Evolutionary conservation across 2,888 invertebrate genomes (phyloP).

Genomic region (Yponomeuta plumbellus): DNA sequence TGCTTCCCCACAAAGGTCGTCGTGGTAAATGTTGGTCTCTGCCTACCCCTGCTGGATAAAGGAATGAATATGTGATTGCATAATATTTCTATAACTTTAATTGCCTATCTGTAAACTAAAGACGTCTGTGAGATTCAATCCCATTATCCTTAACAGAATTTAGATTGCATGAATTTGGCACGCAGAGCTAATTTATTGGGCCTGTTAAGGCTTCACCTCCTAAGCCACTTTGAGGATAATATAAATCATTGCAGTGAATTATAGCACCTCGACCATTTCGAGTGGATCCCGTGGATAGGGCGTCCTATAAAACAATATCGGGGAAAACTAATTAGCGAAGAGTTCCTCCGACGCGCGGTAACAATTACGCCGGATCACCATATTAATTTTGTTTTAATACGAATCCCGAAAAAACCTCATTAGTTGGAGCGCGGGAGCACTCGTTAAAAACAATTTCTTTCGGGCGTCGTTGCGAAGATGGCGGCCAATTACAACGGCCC

Average conservation of each 20-base stretch:
- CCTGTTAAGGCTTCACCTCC: neutral
- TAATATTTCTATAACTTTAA: too few relatives aligned
- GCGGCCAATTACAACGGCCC: slow-evolving; percentile 46
- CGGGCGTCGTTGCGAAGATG: slow-evolving; percentile 45
- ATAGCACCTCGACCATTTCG: neutral
- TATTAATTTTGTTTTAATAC: slow-evolving; percentile 23
- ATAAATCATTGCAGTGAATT: neutral
- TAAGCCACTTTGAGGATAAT: neutral
- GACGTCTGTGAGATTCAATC: neutral
- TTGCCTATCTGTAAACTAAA: neutral
- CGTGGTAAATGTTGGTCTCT: too few relatives aligned
- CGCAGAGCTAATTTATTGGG: neutral
- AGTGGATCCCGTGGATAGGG: neutral
- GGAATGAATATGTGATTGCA: too few relatives aligned
- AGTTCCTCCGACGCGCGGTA: slow-evolving; percentile 10
- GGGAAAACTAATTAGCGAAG: slow-evolving; percentile 21
- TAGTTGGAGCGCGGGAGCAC: slow-evolving; percentile 31
- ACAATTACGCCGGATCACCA: slow-evolving; percentile 19
- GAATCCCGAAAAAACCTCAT: slow-evolving; percentile 24
- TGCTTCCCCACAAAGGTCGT: too few relatives aligned
- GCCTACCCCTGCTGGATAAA: too few relatives aligned
- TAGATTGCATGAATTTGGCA: neutral
- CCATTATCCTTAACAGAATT: neutral
- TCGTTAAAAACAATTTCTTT: slow-evolving; percentile 56
- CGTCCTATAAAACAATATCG: slow-evolving; percentile 22